phyloP scores from a whole-genome alignment of 2,888 invertebrate species.

The Pseudococcus longispinus region DNA sequence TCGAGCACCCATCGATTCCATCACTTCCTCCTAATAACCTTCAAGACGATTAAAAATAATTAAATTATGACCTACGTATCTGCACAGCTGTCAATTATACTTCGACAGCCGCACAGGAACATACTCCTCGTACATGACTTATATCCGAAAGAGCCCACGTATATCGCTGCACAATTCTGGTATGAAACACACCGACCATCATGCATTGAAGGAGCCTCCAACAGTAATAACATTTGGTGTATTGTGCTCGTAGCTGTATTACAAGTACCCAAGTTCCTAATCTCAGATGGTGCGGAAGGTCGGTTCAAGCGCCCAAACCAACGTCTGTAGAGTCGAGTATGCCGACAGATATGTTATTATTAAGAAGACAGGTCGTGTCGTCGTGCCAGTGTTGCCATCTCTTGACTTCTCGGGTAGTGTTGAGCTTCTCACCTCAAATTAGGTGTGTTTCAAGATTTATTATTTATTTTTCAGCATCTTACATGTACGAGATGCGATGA shows the following conservation, averaged over 20 bases:
- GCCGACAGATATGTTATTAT: neutral
- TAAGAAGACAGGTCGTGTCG: neutral
- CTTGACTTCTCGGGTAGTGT: neutral
- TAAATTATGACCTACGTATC: slow-evolving; percentile 15
- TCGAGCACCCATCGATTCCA: neutral
- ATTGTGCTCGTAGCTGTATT: neutral
- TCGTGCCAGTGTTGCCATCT: neutral
- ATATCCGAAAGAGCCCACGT: neutral
- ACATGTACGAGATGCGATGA: no score
- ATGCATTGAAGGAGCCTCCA: neutral
- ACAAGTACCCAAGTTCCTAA: neutral
- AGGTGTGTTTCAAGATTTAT: no score
- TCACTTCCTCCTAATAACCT: neutral
- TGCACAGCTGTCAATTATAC: slow-evolving; percentile 14
- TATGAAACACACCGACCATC: neutral
- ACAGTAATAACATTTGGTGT: neutral
- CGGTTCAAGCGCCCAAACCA: neutral
- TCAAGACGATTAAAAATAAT: slow-evolving; percentile 18
- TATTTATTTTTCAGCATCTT: no score
- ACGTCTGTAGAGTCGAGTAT: neutral
- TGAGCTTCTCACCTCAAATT: no score
- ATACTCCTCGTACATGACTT: neutral
- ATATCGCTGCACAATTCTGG: neutral
- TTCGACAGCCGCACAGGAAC: neutral
- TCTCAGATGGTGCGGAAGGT: neutral